These are phyloP conservation scores for Actenoides lindsayi DNA, from an alignment of 2,113 vertebrate species.

Conservation along the genomic window DNA sequence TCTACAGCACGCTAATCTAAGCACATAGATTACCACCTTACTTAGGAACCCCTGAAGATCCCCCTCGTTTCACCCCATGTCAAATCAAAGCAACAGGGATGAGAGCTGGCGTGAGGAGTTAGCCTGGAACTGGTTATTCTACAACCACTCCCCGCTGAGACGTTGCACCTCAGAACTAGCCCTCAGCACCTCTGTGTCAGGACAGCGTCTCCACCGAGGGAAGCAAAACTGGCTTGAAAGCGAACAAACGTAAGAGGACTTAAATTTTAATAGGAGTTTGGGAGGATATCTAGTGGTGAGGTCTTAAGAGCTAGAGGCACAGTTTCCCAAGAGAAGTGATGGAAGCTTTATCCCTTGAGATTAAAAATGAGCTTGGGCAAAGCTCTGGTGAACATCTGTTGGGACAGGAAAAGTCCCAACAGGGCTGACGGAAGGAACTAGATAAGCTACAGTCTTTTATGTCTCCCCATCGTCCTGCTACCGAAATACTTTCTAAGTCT, in stretches of 20 bases:
- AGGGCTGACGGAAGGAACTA: neutral
- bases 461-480: constrained; percentile 40
- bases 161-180: neutral
- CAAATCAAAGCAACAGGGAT: neutral
- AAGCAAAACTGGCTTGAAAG: neutral
- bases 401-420: constrained; percentile 17
- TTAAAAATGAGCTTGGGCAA: neutral
- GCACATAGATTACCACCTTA: neutral
- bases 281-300: neutral
- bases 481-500: neutral
- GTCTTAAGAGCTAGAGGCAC: neutral
- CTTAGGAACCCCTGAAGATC: neutral
- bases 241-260: neutral
- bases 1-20: neutral
- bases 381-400: constrained; percentile 13
- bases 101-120: neutral
- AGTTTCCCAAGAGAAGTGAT: neutral
- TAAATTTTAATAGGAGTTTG: neutral
- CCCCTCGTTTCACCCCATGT: neutral
- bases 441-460: constrained; percentile 5
- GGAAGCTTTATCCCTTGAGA: neutral
- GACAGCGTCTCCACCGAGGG: neutral
- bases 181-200: neutral
- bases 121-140: neutral
- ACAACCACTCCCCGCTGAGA: neutral